Evolutionary conservation across 2,113 vertebrate species (phyloP).

Genomic region (Centrocercus urophasianus): DNA sequence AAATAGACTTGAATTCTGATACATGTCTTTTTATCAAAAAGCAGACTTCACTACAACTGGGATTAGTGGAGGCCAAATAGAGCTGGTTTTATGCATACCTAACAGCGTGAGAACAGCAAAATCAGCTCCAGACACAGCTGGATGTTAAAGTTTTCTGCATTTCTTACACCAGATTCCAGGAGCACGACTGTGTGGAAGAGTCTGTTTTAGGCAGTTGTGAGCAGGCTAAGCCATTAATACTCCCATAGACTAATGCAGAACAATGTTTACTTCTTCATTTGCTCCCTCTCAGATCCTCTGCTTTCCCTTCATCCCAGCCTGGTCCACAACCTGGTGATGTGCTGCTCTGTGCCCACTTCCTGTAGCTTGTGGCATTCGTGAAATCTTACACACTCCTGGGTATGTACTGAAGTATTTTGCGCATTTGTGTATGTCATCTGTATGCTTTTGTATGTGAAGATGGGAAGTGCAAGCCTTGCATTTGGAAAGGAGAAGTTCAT

Average conservation of each 20-base stretch:
- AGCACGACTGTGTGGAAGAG: background rate
- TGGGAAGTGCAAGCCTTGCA: background rate
- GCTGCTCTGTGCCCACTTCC: background rate
- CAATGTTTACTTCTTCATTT: background rate
- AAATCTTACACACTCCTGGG: background rate
- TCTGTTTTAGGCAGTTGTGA: background rate
- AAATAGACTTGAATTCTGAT: background rate
- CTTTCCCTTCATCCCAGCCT: background rate
- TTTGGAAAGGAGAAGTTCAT: background rate
- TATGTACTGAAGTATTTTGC: background rate
- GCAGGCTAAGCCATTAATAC: background rate
- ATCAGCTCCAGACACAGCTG: background rate
- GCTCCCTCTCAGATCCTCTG: background rate
- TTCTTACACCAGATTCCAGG: background rate
- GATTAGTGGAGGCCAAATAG: background rate
- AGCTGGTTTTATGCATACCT: background rate
- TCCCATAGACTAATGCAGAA: background rate
- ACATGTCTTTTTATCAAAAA: background rate
- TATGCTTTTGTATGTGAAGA: background rate
- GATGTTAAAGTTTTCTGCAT: background rate
- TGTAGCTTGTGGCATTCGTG: background rate
- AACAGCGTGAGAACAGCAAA: constrained; percentile 3
- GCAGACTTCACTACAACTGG: background rate
- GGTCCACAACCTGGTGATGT: background rate
- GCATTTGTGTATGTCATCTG: rapidly evolving